Base-by-base conservation (phyloP, 2,888 invertebrate species). In the Conchocele bisecta region DNA sequence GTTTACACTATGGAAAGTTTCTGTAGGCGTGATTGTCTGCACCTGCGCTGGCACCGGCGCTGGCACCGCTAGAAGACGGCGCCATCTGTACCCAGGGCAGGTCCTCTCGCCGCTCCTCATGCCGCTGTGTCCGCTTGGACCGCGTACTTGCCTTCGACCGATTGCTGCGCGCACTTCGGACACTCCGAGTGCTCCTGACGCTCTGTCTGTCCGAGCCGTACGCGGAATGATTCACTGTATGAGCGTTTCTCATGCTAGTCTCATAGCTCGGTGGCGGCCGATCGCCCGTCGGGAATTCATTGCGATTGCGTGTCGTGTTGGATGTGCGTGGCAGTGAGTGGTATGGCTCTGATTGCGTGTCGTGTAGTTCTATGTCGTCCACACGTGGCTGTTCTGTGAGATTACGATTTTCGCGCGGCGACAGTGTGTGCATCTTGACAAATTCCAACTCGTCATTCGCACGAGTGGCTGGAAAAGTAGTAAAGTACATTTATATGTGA, bases 371-470 rank as follows among this genome's bases (percentile, higher is more conserved):
- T n/a, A n/a, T n/a, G n/a, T n/a, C n/a, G n/a, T n/a, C n/a, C n/a
- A n/a, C n/a, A n/a, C n/a, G n/a, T n/a, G n/a, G n/a, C n/a, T n/a
- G n/a, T n/a, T n/a, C n/a, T n/a, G n/a, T n/a, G n/a, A n/a, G n/a
- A n/a, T n/a, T n/a, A n/a, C n/a, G n/a, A n/a, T n/a, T n/a, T n/a
- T n/a, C n/a, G n/a, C n/a, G n/a, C n/a, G n/a, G n/a, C n/a, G n/a
- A n/a, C 42, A 71, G 65, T 29, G 78, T 86, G 42, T 89, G 83
- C 87, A 90, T 90, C 79, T 90, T 89, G 24, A 90, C 88, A 85
- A 89, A 90, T 74, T 90, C 90, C 31, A 90, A 76, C 67, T 89
- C 89, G 81, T 90, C 89, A 80, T 89, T 89, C 31, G 89, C 89
- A 48, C 87, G 86, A n/a, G n/a, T n/a, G 56, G 89, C 90, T 89